Percentiles rank a stretch among this genome's conserved stretches.
Evolutionary conservation across 1,140 invertebrate genomes (phyloP).

Genomic region (Heterodera schachtii): DNA sequence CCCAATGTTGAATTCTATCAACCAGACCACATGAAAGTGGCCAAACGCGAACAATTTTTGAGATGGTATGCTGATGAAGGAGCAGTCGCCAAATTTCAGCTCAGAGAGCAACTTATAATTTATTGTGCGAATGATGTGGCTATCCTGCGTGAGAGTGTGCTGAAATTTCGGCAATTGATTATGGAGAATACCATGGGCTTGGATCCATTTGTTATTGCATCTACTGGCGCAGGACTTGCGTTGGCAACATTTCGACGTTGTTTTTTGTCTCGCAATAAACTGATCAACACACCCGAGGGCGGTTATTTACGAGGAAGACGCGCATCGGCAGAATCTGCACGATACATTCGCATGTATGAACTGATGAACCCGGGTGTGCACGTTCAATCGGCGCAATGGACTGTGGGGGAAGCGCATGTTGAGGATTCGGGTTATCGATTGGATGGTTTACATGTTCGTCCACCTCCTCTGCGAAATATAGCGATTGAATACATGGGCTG

Average conservation of each 20-base stretch:
- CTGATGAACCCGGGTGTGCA: background rate
- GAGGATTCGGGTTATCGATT: conserved; percentile 14
- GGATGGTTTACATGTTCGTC: background rate
- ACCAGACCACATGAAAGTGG: conserved; percentile 2
- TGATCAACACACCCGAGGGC: conserved; percentile 12
- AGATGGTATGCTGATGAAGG: background rate
- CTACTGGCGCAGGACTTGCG: conserved; percentile 10
- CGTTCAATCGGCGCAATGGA: conserved; percentile 7
- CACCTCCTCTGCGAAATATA: conserved; percentile 11
- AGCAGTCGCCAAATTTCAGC: background rate
- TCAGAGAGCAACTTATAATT: background rate
- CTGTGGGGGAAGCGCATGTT: conserved; percentile 10
- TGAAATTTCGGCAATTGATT: conserved; percentile 17
- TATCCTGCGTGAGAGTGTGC: background rate
- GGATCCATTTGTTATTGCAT: conserved; percentile 12
- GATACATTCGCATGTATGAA: conserved; percentile 22
- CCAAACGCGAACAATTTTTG: conserved; percentile 8
- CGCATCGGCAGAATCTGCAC: conserved; percentile 1
- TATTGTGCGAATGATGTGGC: conserved; percentile 16
- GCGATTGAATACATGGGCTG: conserved; percentile 27
- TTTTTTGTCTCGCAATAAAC: background rate
- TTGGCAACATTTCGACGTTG: background rate
- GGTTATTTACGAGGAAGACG: conserved; percentile 13
- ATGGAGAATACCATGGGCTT: background rate
- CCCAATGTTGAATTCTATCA: background rate